Evolutionary conservation across 2,113 vertebrate genomes (phyloP).

Genomic region (Dipodomys ordii): DNA sequence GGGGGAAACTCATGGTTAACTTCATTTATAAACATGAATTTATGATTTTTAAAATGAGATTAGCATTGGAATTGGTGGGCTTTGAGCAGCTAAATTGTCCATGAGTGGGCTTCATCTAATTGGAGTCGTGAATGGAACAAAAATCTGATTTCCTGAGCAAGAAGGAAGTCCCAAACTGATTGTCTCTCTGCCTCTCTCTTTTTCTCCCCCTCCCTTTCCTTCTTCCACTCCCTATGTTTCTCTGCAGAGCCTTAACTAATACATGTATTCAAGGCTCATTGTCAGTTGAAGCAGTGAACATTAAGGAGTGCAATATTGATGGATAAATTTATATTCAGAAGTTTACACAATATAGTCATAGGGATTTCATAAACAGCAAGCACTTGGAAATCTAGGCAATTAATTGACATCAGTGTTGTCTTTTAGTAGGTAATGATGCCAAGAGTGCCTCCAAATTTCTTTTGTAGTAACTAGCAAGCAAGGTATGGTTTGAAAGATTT

Average conservation of each 20-base stretch:
- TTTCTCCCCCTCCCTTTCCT: too few relatives aligned
- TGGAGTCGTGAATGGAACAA: neutral
- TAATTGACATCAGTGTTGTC: neutral
- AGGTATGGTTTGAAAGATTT: neutral
- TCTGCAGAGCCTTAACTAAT: neutral
- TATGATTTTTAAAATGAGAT: neutral
- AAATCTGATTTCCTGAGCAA: neutral
- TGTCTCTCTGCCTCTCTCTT: too few relatives aligned
- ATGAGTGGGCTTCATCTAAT: neutral
- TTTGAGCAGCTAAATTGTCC: neutral
- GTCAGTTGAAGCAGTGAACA: neutral
- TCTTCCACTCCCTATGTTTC: neutral
- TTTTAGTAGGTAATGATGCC: neutral
- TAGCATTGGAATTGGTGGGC: neutral
- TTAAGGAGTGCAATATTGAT: neutral
- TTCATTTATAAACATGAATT: neutral
- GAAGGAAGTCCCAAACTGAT: neutral
- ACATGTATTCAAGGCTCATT: neutral
- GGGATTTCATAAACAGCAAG: neutral
- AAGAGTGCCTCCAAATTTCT: neutral
- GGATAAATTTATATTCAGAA: neutral
- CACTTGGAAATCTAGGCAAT: constrained; percentile 9
- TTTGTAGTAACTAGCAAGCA: neutral
- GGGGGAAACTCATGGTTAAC: neutral
- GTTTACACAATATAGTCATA: neutral